phyloP scores from a whole-genome alignment of 1,140 invertebrate genomes.

The Triops longicaudatus region DNA sequence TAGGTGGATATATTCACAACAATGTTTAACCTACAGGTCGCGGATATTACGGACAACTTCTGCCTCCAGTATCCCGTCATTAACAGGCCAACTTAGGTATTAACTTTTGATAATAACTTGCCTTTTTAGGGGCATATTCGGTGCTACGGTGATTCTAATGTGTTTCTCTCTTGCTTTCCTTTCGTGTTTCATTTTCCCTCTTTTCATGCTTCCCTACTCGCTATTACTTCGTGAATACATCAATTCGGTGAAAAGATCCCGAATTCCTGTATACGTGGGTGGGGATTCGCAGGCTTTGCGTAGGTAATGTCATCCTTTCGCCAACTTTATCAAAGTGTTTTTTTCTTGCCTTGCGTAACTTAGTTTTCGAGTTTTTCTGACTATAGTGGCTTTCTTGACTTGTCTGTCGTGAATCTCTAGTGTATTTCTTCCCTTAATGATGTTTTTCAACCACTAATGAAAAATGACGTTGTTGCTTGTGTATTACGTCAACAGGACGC shows the following conservation, averaged over 20 bases:
- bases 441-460: conserved; percentile 8
- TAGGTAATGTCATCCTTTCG: conserved; percentile 20
- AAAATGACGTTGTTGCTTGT: background rate
- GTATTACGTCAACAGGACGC: background rate
- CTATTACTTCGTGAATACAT: background rate
- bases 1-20: conserved; percentile 31
- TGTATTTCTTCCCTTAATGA: background rate
- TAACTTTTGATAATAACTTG: conserved; percentile 19
- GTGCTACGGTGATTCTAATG: background rate
- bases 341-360: background rate
- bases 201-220: conserved; percentile 23
- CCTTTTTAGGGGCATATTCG: background rate
- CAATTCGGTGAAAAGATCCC: conserved; percentile 18
- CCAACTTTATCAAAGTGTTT: background rate
- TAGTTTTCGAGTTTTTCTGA: background rate
- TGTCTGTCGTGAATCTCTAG: background rate
- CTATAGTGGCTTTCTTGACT: background rate
- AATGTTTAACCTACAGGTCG: conserved; percentile 38
- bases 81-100: conserved; percentile 45
- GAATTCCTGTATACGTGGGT: conserved; percentile 27
- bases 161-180: conserved; percentile 17
- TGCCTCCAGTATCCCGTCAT: conserved; percentile 69
- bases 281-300: conserved; percentile 19
- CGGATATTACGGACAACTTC: conserved; percentile 61
- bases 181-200: conserved; percentile 15